Evolutionary conservation across 2,113 vertebrate species (phyloP), one percentile per base, ranked within the genome.

Genomic region (Amia ocellicauda): DNA sequence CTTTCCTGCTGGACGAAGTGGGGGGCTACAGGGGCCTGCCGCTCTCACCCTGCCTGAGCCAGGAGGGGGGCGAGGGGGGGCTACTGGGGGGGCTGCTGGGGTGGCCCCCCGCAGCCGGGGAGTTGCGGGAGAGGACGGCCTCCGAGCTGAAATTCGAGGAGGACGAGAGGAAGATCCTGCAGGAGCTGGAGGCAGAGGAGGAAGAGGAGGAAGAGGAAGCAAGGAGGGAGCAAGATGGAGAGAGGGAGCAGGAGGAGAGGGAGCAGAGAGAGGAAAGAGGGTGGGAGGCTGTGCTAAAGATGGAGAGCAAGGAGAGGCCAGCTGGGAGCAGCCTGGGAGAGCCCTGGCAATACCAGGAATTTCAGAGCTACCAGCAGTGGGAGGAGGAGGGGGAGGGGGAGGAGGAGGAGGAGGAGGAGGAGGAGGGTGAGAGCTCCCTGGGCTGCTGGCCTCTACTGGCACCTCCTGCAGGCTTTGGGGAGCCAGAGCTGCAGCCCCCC

Each of bases 71-170:
- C 78, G 92, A 86, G 56, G 91, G 50, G 80, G 91, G 70, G 13
- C 88, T 84, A 59, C 85, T 88, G 56, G 91, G 50, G 80, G 91
- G 70, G 13, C 88, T 84, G 60, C 85, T 88, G 17, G 88, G 78
- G 72, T 96, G 80, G 77, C 88, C 79, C 13, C 77, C 68, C 78
- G 88, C 73, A 79, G 78, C 78, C 0, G 16, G 72, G 0, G 78
- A 83, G 10, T 89, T 97, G 50, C 80, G 92, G 78, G 87, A 94
- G 62, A 94, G 94, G 73, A 98, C 96, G 0, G 92, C 95, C 63
- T 99, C 97, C 1, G 94, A 98, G 75, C 86, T 99, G 52, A 91
- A 90, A 74, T 99, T 98, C 83, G 97, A 99, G 79, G 96, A 98
- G 76, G 95, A 99, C 51, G 97, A 99, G 74, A 89, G 83, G 28